Evolutionary conservation across 2,113 vertebrate genomes (phyloP).

Genomic region (Tyto alba): DNA sequence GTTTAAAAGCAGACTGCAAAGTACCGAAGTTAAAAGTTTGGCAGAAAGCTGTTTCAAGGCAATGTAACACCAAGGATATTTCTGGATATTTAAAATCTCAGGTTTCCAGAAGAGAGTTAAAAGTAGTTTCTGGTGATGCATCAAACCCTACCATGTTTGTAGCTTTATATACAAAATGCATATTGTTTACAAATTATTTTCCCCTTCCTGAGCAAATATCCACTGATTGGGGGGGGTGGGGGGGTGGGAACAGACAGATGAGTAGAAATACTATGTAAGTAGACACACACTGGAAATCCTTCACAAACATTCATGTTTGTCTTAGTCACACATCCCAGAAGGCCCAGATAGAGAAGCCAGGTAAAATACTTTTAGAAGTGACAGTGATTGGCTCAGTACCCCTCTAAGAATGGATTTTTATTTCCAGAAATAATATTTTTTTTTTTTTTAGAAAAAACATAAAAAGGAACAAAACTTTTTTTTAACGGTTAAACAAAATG

Average conservation of each 20-base stretch:
- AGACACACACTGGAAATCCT: neutral
- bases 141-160: neutral
- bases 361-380: neutral
- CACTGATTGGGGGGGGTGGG: too few species aligned
- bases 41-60: constrained; percentile 46
- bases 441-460: neutral
- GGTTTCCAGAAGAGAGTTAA: constrained; percentile 23
- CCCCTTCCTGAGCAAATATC: neutral
- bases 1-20: constrained; percentile 14
- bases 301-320: neutral
- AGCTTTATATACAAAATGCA: neutral
- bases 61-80: constrained; percentile 44
- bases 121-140: neutral
- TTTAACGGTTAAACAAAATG: neutral
- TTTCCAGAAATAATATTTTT: neutral
- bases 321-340: neutral
- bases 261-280: neutral
- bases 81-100: constrained; percentile 40
- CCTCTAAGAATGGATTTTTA: neutral
- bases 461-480: neutral
- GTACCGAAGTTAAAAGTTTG: neutral
- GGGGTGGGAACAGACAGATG: too few species aligned
- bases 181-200: neutral
- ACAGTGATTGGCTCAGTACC: neutral
- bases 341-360: neutral